Evolutionary conservation across 2,113 vertebrate species (phyloP).

Genomic region (Malurus alboscapulatus): DNA sequence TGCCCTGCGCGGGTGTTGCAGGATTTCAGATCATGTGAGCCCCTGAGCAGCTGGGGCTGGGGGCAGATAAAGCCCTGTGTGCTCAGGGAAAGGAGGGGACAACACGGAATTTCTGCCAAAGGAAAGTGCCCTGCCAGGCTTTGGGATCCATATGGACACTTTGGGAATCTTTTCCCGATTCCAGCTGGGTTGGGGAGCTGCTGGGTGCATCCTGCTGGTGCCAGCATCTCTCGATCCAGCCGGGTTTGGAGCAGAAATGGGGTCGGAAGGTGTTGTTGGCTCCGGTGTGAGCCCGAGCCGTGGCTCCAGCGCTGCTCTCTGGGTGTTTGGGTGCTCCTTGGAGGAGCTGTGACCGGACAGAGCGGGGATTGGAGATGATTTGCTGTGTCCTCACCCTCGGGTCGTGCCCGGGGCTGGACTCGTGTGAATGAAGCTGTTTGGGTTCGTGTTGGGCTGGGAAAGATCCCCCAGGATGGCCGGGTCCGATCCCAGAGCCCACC

Average conservation of each 20-base stretch:
- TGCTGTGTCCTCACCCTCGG: not conserved
- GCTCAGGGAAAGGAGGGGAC: not conserved
- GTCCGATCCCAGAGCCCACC: not conserved
- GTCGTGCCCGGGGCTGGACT: rapidly evolving
- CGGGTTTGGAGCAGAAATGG: too few relatives aligned
- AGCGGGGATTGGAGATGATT: rapidly evolving
- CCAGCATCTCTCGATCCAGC: too few relatives aligned
- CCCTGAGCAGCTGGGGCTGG: not conserved
- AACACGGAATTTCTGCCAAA: not conserved
- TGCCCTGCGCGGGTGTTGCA: not conserved
- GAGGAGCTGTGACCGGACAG: not conserved
- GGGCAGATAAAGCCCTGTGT: not conserved
- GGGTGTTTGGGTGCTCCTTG: not conserved
- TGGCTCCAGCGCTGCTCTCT: rapidly evolving
- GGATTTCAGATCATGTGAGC: not conserved
- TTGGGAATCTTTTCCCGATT: too few relatives aligned
- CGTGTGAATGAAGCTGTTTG: rapidly evolving
- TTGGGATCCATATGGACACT: too few relatives aligned
- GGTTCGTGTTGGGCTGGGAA: not conserved
- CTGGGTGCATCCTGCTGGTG: too few relatives aligned
- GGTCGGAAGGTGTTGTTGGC: too few relatives aligned
- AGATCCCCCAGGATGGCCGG: not conserved
- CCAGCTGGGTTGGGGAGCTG: too few relatives aligned
- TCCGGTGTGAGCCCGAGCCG: not conserved
- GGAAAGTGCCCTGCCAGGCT: too few relatives aligned